These are phyloP conservation scores for Melanotaenia boesemani DNA, from an alignment of 2,797 vertebrate species.

Conservation along the genomic window DNA sequence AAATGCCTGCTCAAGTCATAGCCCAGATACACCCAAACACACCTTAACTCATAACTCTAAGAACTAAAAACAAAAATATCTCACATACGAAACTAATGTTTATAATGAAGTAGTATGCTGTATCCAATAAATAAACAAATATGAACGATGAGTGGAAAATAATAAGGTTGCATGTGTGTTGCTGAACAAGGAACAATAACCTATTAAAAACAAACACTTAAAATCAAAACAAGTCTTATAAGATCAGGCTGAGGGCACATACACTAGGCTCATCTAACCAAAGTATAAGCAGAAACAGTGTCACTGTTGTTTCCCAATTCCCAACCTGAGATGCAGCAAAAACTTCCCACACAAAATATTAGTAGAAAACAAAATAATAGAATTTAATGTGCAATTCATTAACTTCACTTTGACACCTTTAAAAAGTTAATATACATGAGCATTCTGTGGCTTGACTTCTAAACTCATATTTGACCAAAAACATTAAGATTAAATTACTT, in stretches of 20 bases:
- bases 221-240: too few relatives aligned
- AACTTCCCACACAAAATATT: slow-evolving; percentile 20
- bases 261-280: too few relatives aligned
- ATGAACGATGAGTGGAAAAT: not conserved
- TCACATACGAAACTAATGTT: not conserved
- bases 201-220: too few relatives aligned
- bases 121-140: not conserved
- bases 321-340: not conserved
- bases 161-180: not conserved
- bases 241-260: too few relatives aligned
- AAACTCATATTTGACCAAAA: slow-evolving; percentile 37
- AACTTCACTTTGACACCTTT: slow-evolving; percentile 66
- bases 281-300: not conserved
- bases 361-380: slow-evolving; percentile 65
- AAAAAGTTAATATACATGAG: slow-evolving; percentile 41
- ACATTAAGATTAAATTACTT: slow-evolving; percentile 43
- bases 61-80: not conserved
- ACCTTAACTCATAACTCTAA: not conserved
- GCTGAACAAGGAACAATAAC: not conserved
- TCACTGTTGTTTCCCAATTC: not conserved
- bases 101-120: not conserved
- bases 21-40: not conserved
- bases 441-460: slow-evolving; percentile 37
- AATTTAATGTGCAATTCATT: slow-evolving; percentile 76
- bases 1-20: not conserved